Percentiles rank a stretch among this genome's conserved stretches.
These are phyloP conservation scores for Bufo gargarizans DNA, from an alignment of 2,113 vertebrate genomes.

Conservation along the genomic window DNA sequence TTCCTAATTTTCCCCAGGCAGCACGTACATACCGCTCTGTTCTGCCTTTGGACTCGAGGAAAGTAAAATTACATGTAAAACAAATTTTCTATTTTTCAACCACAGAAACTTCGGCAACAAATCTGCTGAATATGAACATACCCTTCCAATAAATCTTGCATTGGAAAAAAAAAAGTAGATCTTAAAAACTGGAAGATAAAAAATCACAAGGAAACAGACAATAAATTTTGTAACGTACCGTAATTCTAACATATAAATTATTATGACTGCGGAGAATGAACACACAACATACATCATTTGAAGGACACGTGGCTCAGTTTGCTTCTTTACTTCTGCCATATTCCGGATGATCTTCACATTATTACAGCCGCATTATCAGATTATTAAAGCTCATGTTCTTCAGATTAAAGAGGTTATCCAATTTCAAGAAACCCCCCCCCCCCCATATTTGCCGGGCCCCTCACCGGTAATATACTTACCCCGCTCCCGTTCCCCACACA, in stretches of 20 bases:
- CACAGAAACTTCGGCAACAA: neutral
- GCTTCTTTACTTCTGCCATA: neutral
- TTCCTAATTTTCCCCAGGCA: too few species aligned
- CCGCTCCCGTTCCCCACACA: too few species aligned
- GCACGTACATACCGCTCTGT: too few species aligned
- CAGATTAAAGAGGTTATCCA: too few species aligned
- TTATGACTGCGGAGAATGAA: neutral
- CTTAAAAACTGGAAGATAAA: neutral
- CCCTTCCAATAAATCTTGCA: neutral
- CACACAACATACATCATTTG: neutral
- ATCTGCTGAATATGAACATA: neutral
- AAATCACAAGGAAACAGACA: neutral
- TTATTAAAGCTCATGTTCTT: neutral
- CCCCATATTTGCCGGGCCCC: too few species aligned
- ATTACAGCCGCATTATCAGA: neutral
- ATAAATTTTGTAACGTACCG: neutral
- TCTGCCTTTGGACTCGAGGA: too few species aligned
- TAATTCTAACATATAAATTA: neutral
- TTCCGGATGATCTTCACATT: neutral
- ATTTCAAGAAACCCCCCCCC: too few species aligned
- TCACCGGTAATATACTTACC: too few species aligned
- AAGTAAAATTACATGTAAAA: too few species aligned
- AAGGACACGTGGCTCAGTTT: neutral
- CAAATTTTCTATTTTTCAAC: neutral
- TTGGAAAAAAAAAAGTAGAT: neutral